Percentiles rank a stretch among this genome's conserved stretches.
Conservation (phyloP, 2,888 invertebrate species). For the Lochmaea capreae region DNA sequence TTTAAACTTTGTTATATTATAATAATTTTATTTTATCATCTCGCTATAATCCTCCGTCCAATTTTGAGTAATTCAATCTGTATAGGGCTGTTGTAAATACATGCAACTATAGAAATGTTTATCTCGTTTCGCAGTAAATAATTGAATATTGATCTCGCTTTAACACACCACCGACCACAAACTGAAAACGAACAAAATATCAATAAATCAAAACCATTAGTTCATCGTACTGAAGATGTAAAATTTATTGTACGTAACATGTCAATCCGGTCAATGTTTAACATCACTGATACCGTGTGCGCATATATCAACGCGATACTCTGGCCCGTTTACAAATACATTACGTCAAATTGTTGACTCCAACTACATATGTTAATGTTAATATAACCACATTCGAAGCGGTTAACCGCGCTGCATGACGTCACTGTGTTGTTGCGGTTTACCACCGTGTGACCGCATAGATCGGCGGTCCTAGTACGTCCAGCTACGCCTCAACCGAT, state of each 20-base stretch:
- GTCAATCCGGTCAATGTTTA: constrained; percentile 38
- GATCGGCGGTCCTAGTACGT: constrained; percentile 15
- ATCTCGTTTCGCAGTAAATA: not conserved
- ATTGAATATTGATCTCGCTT: not conserved
- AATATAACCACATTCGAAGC: constrained; percentile 56
- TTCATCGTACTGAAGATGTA: constrained; percentile 30
- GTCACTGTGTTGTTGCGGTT: constrained; percentile 59
- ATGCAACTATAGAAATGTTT: not conserved
- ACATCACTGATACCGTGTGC: constrained; percentile 38
- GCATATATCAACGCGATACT: constrained; percentile 49
- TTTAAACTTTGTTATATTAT: too few relatives aligned
- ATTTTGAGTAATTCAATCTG: too few relatives aligned
- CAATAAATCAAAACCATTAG: constrained; percentile 25
- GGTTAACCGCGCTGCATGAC: constrained; percentile 58
- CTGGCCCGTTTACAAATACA: constrained; percentile 52
- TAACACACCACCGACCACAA: not conserved
- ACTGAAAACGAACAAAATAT: constrained; percentile 2
- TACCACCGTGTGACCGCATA: constrained; percentile 53
- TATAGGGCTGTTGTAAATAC: too few relatives aligned
- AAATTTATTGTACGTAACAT: constrained; percentile 44
- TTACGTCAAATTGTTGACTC: constrained; percentile 56
- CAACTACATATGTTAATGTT: constrained; percentile 61
- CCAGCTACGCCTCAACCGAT: not conserved
- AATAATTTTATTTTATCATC: too few relatives aligned
- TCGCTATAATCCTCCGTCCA: too few relatives aligned